These are phyloP conservation scores for Passer domesticus DNA, from an alignment of 2,113 vertebrate species.

Conservation along the genomic window DNA sequence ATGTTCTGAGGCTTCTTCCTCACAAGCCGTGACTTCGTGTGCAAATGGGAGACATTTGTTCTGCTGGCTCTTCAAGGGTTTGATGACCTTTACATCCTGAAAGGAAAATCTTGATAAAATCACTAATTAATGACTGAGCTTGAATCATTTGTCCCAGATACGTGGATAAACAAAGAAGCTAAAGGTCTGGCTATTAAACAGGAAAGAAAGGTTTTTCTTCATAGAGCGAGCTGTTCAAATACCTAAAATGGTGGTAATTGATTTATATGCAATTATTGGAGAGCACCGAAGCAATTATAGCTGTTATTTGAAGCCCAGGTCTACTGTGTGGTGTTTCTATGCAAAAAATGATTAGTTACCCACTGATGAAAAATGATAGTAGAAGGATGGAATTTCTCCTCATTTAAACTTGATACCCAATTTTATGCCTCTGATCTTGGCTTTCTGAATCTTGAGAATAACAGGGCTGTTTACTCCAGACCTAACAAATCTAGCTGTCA, in stretches of 20 bases:
- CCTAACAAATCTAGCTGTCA: background rate
- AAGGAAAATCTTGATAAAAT: conserved; percentile 56
- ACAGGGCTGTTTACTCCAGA: background rate
- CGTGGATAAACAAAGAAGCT: conserved; percentile 22
- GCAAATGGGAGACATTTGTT: conserved; percentile 20
- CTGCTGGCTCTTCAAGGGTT: conserved; percentile 11
- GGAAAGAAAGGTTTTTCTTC: conserved; percentile 12
- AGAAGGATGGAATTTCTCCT: conserved; percentile 15
- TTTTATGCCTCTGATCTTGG: background rate
- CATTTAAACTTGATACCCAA: background rate
- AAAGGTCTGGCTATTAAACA: conserved; percentile 49
- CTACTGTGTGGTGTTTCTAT: background rate
- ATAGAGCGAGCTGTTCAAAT: background rate
- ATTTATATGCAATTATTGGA: conserved; percentile 52
- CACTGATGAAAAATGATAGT: background rate
- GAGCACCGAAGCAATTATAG: conserved; percentile 40
- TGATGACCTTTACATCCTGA: conserved; percentile 61
- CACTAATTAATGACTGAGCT: conserved; percentile 28
- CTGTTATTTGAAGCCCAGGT: background rate
- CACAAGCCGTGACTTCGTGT: conserved; percentile 25
- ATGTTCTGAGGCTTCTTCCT: conserved; percentile 22
- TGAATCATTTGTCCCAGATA: conserved; percentile 29
- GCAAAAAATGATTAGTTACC: background rate
- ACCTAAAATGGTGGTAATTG: conserved; percentile 32
- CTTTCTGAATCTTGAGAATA: background rate